Evolutionary conservation across 2,888 invertebrate species (phyloP), one percentile per base, ranked within the genome.

Genomic region (Cephus spinipes): DNA sequence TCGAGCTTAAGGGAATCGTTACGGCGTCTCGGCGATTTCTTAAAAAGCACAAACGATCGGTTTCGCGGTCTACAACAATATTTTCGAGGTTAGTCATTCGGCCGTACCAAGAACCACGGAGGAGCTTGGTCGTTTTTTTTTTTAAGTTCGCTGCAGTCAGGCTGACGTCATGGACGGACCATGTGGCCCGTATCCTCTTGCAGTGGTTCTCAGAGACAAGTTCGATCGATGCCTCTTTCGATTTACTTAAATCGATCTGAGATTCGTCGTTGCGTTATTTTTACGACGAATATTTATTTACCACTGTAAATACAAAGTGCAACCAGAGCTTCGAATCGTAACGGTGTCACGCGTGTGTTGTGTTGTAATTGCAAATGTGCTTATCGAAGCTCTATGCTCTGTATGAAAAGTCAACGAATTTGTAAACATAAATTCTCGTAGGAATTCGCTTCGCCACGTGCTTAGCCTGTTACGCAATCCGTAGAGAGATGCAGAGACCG

Each of bases 171-270:
- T 81, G 77, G 74, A 71, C 75, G 69, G 73, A 83, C 83, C 87
- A 85, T 82, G 82, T 85, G 86, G 80, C 80, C 79, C 79, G 79
- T 82, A 86, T 85, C 84, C 85, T 85, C 81, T 77, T 81, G 77
- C 82, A 84, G 81, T 80, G 81, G 80, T 82, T 83, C 83, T 83
- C 83, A 83, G 81, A 78, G 71, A 74, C 69, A 31, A 35, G 74
- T 68, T 55, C 2, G 40, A 23, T 23, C 55, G 23, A 55, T 55
- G 9, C 23, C 2, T 55, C 40, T 34, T 33, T 68, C 6, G 11
- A n/a, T 31, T 34, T n/a, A 68, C 33, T 33, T 33, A 4, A 33
- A 31, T 75, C 33, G n/a, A 12, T 12, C 68, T n/a, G 76, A 55
- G 23, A 55, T 69, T 2, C 12, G 15, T 23, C 9, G 9, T 55